Evolutionary conservation across 2,888 invertebrate species (phyloP), one percentile per base, ranked within the genome.

Genomic region (Omphaloscelis lunosa): DNA sequence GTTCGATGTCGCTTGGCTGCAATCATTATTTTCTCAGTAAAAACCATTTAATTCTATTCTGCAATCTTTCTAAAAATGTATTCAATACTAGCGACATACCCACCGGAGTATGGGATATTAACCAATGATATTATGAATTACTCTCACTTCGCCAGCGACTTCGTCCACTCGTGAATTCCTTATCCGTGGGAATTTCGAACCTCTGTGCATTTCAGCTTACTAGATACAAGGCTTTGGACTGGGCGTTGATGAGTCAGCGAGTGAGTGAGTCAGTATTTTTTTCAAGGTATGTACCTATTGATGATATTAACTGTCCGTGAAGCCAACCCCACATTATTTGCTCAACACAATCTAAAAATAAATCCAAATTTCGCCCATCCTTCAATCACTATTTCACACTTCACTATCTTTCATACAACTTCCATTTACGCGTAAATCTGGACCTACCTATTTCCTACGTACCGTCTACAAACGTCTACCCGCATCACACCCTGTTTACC

Each of bases 401-500:
- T 79, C 20, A 77, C 29, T 34, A 59, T 72, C 27, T 41, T 45
- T 59, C n/a, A 58, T 63, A 48, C n/a, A 79, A 71, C 70, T 79
- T 80, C 72, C 72, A 86, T 80, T 85, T 85, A 76, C 65, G 70
- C 65, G 66, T 71, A 89, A 89, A 89, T 89, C 86, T 84, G 71
- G 81, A 84, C 72, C 75, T 71, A 71, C 27, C 62, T 82, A 80
- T 79, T 73, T 68, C 15, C 34, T 79, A 77, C 66, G 11, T 56
- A 84, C 61, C 77, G 84, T 88, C 88, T 88, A 78, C 83, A 85
- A 73, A 89, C 82, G 91, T 91, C 90, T 88, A 92, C 90, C 92
- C 89, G 79, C 84, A 75, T 92, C 91, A 92, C 83, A 83, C 83
- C 78, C 83, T 90, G 89, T 91, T 90, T 90, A 86, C 89, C 84